Base-by-base conservation (phyloP, 2,113 vertebrate genomes). In the Pachypanchax playfairii region DNA sequence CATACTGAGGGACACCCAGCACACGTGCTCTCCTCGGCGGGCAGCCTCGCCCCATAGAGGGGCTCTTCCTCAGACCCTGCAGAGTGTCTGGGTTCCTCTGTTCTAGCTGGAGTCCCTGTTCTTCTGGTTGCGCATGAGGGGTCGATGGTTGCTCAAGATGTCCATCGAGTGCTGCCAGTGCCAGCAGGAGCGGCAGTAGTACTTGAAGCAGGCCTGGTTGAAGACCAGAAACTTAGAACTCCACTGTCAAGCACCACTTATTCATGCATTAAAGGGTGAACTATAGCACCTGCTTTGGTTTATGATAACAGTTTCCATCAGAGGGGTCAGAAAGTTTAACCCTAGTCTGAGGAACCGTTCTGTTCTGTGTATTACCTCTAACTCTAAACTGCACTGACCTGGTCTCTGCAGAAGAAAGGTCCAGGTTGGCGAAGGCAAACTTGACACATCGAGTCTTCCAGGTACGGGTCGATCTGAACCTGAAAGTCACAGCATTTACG, bases 71-170 rank as follows among this genome's bases (percentile, higher is more conserved):
- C 67, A 35, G 73, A 64, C 76, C 77, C 78, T 51, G 64, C 59
- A 63, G 61, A 35, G 59, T 2, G 39, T 33, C 18, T 0, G 42
- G 39, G 31, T 56, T 38, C 2, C 0, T 50, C 54, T 1, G 49
- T 59, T 87, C 77, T 96, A 99, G 92, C 93, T 97, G 87, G 94
- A 93, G 38, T 98, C 96, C 11, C 95, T 85, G 90, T 91, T 98
- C 93, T 98, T 99, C 93, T 99, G 96, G 92, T 99, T 98, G 73
- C 97, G 94, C 97, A 98, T 99, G 75, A 99, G 91, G 29, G 97
- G 97, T 83, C 95, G 94, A 86, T 99, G 97, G 89, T 97, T 96
- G 70, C 94, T 95, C 73, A 99, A 86, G 74, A 95, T 92, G 88
- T 98, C 97, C 92, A 95, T 93, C 67, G 96, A 97, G 88, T 99